These are phyloP conservation scores for Halictus quadricinctus DNA, from an alignment of 2,888 invertebrate species.

Conservation along the genomic window DNA sequence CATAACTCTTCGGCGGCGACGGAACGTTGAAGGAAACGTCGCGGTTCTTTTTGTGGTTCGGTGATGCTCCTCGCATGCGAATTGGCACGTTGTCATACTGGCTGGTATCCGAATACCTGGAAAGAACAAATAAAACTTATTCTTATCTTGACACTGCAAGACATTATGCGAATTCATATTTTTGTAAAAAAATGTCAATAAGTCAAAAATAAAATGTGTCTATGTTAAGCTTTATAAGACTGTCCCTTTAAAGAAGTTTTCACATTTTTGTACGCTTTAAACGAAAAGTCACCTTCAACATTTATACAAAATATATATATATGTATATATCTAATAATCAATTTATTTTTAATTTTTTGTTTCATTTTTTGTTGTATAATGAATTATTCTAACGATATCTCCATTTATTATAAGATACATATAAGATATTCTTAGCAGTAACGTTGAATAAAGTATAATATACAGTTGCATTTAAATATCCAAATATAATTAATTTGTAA, in stretches of 20 bases:
- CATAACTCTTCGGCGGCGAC: constrained; percentile 72
- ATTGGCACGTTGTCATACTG: constrained; percentile 81
- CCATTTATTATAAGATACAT: not conserved
- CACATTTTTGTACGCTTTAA: too few species aligned
- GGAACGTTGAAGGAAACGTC: constrained; percentile 78
- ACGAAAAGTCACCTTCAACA: too few species aligned
- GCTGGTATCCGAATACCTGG: constrained; percentile 78
- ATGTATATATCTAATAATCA: not conserved
- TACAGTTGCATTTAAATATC: not conserved
- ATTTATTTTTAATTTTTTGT: not conserved
- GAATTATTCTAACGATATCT: not conserved
- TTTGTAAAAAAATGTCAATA: too few species aligned
- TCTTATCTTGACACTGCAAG: too few species aligned
- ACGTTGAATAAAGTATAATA: too few species aligned
- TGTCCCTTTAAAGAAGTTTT: too few species aligned
- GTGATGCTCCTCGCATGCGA: constrained; percentile 74
- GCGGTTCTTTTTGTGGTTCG: constrained; percentile 75
- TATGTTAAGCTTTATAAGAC: too few species aligned
- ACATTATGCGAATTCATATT: too few species aligned
- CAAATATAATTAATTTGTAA: not conserved
- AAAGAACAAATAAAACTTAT: not conserved
- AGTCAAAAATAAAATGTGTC: too few species aligned
- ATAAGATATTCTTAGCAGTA: not conserved
- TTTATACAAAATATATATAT: too few species aligned
- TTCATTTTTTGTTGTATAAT: not conserved